Evolutionary conservation across 2,113 vertebrate genomes (phyloP).

Genomic region (Chaetodon auriga): DNA sequence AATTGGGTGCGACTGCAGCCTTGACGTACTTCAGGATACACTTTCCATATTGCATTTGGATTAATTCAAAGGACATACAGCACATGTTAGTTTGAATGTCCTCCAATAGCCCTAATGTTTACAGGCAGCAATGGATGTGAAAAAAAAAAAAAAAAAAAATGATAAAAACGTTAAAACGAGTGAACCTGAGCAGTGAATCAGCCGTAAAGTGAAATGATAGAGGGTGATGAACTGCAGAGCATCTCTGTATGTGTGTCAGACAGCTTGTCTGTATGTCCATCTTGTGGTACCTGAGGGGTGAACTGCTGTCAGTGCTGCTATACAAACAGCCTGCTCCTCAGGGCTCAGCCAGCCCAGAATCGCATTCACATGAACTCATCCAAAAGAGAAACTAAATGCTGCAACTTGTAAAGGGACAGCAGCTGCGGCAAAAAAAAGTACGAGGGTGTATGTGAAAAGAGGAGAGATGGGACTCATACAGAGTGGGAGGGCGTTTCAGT

Average conservation of each 20-base stretch:
- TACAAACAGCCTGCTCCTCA: constrained; percentile 48
- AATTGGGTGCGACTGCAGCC: neutral
- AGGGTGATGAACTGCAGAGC: constrained; percentile 8
- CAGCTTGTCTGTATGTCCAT: constrained; percentile 49
- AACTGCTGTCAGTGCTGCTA: constrained; percentile 59
- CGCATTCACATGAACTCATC: constrained; percentile 53
- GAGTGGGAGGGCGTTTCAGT: constrained; percentile 16
- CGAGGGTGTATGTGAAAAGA: constrained; percentile 6
- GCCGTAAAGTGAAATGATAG: constrained; percentile 22
- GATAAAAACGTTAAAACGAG: constrained; percentile 7
- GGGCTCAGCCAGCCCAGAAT: constrained; percentile 40
- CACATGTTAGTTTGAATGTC: neutral
- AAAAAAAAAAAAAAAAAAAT: neutral
- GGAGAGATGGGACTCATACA: constrained; percentile 20
- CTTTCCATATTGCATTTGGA: neutral
- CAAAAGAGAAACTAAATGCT: constrained; percentile 58
- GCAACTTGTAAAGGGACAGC: constrained; percentile 30
- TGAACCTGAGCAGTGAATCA: constrained; percentile 26
- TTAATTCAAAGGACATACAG: neutral
- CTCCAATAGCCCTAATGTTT: neutral
- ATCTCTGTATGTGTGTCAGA: constrained; percentile 34
- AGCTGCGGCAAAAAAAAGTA: neutral
- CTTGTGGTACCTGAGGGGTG: constrained; percentile 37
- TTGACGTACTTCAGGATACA: neutral
- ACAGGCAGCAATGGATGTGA: neutral